A percentile compares a stretch with the other conserved stretches of the same genome.
phyloP scores from a whole-genome alignment of 2,113 vertebrate species.

The Tursiops truncatus region DNA sequence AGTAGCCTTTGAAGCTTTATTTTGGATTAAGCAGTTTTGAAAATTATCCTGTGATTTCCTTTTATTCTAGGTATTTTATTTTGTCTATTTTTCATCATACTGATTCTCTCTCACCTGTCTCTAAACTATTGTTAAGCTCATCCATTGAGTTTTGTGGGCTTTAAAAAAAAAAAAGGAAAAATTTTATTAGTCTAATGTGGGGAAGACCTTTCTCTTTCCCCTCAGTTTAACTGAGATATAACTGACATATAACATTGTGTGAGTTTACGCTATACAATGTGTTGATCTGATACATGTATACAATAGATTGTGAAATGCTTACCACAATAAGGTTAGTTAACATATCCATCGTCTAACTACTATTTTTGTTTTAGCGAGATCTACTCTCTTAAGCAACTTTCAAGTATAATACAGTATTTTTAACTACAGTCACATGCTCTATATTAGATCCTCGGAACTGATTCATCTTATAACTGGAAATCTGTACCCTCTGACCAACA shows the following conservation, averaged over 20 bases:
- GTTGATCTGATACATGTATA: background rate
- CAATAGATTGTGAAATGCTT: background rate
- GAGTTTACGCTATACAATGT: background rate
- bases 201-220: background rate
- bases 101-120: background rate
- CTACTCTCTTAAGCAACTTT: background rate
- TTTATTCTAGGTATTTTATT: background rate
- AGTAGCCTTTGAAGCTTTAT: background rate
- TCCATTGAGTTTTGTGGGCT: background rate
- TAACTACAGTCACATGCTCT: background rate
- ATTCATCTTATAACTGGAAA: background rate
- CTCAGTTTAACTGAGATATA: background rate
- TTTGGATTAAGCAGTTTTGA: background rate
- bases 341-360: background rate
- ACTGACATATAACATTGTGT: background rate
- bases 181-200: background rate
- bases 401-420: background rate
- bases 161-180: background rate
- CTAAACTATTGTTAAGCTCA: background rate
- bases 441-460: background rate
- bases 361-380: background rate
- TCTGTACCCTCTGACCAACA: background rate
- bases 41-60: background rate
- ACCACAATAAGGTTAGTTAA: background rate
- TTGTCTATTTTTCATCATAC: background rate